Evolutionary conservation across 2,113 vertebrate genomes (phyloP).

Genomic region (Gallinago paraguaiae): DNA sequence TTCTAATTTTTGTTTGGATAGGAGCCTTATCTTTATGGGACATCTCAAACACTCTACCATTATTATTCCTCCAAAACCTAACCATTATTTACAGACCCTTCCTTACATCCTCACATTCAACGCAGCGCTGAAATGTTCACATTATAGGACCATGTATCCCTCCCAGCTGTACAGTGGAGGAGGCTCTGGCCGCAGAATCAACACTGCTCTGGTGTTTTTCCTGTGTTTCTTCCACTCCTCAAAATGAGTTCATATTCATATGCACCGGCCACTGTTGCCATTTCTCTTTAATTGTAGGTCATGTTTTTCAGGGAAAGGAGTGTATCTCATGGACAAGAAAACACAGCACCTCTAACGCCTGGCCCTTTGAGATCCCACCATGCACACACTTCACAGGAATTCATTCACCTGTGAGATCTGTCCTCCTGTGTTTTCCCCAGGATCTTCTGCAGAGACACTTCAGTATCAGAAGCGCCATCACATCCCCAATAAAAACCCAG

Average conservation of each 20-base stretch:
- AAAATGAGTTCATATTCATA: not conserved
- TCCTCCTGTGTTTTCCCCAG: not conserved
- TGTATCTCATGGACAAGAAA: not conserved
- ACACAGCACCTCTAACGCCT: not conserved
- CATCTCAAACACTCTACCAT: accelerated
- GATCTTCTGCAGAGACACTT: not conserved
- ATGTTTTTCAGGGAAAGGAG: not conserved
- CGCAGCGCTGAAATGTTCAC: not conserved
- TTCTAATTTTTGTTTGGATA: not conserved
- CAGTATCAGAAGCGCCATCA: not conserved
- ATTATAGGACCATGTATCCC: not conserved
- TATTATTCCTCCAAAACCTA: not conserved
- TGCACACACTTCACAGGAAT: not conserved
- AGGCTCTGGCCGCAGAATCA: not conserved
- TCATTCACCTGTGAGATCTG: not conserved
- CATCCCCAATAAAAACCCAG: not conserved
- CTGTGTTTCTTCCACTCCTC: not conserved
- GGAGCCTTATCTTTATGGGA: not conserved
- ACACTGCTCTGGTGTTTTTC: not conserved
- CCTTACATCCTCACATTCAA: not conserved
- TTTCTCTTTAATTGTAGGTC: not conserved
- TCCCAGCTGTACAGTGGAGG: not conserved
- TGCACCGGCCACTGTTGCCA: not conserved
- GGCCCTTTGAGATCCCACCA: not conserved
- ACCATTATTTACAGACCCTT: not conserved